Evolutionary conservation across 2,888 invertebrate species (phyloP), one percentile per base, ranked within the genome.

Genomic region (Lasioglossum leucozonium): DNA sequence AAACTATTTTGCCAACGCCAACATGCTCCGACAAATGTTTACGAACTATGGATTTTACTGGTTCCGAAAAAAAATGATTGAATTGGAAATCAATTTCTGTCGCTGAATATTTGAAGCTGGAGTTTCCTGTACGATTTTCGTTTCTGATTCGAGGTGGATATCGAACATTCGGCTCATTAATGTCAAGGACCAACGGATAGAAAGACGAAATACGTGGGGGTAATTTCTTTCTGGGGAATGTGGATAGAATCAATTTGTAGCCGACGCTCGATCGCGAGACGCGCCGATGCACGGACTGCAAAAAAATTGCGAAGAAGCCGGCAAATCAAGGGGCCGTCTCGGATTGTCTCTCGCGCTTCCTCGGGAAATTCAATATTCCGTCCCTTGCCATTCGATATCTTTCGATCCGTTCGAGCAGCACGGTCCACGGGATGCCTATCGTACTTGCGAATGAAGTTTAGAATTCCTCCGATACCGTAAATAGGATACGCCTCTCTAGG

Each of bases 361-460:
- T 62, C 67, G 51, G 87, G 87, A 90, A 88, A 90, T 87, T 85
- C 82, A 82, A 90, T 89, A 88, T 88, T 83, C 79, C 80, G 71
- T 47, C 77, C 79, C 77, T 81, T 72, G 83, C 73, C 77, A 88
- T 84, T 87, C 85, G 89, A 89, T 89, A 90, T 87, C 85, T 81
- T 79, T 79, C 75, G 72, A 73, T 81, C 65, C 78, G 83, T 73
- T 86, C 80, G 72, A 78, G 79, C 77, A n/a, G 65, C 79, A 62
- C 87, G 73, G 77, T 76, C 73, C 75, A 81, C 58, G 77, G 79
- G 73, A 85, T 85, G 88, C 80, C 80, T 79, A 69, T 83, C 82
- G 82, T 72, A 76, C 85, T 82, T 89, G 82, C 77, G 73, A 86
- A 87, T 81, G 86, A 83, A 83, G 83, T 80, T 83, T 87, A 73